Evolutionary conservation across 2,888 invertebrate species (phyloP).

Genomic region (Eumerus sabulonum): DNA sequence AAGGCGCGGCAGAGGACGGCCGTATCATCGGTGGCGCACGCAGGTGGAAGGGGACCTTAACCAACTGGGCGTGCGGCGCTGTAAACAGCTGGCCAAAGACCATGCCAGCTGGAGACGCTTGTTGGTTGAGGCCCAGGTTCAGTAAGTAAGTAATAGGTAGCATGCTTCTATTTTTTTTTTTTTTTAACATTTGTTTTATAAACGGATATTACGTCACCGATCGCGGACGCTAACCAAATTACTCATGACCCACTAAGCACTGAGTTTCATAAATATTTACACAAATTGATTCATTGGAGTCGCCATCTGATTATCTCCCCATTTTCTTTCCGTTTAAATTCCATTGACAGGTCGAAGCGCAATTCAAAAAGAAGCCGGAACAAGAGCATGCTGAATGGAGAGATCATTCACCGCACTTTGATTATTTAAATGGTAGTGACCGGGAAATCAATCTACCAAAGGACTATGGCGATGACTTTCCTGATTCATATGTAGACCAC

Average conservation of each 20-base stretch:
- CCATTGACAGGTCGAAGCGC: constrained; percentile 23
- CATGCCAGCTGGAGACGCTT: no score
- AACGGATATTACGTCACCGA: background rate
- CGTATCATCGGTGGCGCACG: no score
- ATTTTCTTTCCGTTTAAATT: constrained; percentile 2
- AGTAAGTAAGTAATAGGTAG: constrained; percentile 53
- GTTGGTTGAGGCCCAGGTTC: no score
- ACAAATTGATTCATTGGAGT: constrained; percentile 19
- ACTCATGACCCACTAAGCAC: constrained; percentile 17
- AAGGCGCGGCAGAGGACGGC: no score
- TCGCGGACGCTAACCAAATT: constrained; percentile 25
- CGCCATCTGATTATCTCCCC: background rate
- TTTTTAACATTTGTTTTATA: background rate
- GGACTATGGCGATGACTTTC: constrained; percentile 6
- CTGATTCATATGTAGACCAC: background rate
- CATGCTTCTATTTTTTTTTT: constrained; percentile 1
- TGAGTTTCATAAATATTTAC: constrained; percentile 4
- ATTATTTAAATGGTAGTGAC: background rate
- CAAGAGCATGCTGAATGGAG: constrained; percentile 34
- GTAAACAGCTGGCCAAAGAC: no score
- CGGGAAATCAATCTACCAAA: constrained; percentile 4
- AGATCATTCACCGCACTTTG: constrained; percentile 20
- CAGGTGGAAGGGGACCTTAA: no score
- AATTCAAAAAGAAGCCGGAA: constrained; percentile 29
- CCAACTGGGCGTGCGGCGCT: no score